A percentile compares a stretch with the other conserved stretches of the same genome.
Evolutionary conservation across 2,113 vertebrate genomes (phyloP).

Genomic region (Sialia sialis): DNA sequence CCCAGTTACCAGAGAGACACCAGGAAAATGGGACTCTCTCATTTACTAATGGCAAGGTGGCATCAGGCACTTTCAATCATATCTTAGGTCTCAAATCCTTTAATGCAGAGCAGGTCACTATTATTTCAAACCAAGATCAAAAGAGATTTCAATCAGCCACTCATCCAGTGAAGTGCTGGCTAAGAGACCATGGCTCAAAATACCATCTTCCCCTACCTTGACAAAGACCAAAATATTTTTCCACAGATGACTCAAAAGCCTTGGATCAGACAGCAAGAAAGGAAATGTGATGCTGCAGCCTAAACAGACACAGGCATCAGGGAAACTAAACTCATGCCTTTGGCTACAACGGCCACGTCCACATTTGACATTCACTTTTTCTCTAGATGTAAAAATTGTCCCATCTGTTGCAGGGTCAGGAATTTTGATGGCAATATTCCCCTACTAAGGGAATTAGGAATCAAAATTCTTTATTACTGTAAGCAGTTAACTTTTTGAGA

Average conservation of each 20-base stretch:
- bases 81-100: background rate
- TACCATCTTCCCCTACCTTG: background rate
- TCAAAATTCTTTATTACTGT: background rate
- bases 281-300: background rate
- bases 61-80: rapidly evolving
- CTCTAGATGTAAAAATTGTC: background rate
- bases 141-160: background rate
- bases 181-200: background rate
- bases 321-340: background rate
- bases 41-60: rapidly evolving
- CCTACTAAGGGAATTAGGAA: background rate
- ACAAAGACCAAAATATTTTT: background rate
- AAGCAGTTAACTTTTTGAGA: background rate
- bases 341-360: background rate
- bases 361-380: background rate
- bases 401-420: background rate
- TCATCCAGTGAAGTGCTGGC: background rate
- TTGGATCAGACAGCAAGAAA: background rate
- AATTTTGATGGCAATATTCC: background rate
- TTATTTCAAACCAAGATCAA: background rate
- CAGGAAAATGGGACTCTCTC: background rate
- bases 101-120: background rate
- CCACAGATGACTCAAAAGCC: background rate
- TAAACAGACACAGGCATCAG: background rate
- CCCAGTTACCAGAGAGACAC: background rate